Percentiles rank a stretch among this genome's conserved stretches.
Conservation (phyloP, 2,797 vertebrate genomes). For the Diceros bicornis region DNA sequence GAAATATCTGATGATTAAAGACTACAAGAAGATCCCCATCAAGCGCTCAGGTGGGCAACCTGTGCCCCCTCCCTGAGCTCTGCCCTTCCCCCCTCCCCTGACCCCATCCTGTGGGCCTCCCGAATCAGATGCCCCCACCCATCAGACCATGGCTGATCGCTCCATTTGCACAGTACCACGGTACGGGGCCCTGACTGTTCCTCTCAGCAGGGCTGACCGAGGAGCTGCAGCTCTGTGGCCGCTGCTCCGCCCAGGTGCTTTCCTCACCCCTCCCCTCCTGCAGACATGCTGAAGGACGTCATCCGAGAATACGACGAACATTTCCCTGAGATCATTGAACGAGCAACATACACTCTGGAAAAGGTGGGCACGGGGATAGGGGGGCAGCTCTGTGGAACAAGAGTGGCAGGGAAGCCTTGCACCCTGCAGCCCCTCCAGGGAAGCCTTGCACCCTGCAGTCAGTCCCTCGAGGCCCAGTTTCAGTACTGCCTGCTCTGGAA, state of each 20-base stretch:
- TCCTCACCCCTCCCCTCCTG: background rate
- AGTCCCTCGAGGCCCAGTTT: background rate
- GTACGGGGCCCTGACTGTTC: background rate
- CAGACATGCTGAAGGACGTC: constrained; percentile 81
- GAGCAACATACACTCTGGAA: constrained; percentile 76
- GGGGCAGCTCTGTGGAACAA: background rate
- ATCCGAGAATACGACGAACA: constrained; percentile 76
- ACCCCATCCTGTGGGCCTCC: background rate
- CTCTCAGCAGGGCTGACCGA: background rate
- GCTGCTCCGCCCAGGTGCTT: background rate
- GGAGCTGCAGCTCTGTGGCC: background rate
- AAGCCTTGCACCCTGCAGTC: background rate
- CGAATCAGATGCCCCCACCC: background rate
- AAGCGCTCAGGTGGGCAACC: constrained; percentile 72
- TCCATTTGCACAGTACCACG: too few relatives aligned
- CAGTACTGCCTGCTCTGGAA: background rate
- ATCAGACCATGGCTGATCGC: background rate
- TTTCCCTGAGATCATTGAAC: constrained; percentile 77
- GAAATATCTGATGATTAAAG: constrained; percentile 82
- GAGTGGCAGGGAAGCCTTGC: background rate
- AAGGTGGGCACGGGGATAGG: constrained; percentile 40
- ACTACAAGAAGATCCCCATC: constrained; percentile 82
- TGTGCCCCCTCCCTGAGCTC: background rate
- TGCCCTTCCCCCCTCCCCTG: background rate
- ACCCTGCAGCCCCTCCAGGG: background rate